These are phyloP conservation scores for Lagopus leucura DNA, from an alignment of 2,113 vertebrate genomes.

Conservation along the genomic window DNA sequence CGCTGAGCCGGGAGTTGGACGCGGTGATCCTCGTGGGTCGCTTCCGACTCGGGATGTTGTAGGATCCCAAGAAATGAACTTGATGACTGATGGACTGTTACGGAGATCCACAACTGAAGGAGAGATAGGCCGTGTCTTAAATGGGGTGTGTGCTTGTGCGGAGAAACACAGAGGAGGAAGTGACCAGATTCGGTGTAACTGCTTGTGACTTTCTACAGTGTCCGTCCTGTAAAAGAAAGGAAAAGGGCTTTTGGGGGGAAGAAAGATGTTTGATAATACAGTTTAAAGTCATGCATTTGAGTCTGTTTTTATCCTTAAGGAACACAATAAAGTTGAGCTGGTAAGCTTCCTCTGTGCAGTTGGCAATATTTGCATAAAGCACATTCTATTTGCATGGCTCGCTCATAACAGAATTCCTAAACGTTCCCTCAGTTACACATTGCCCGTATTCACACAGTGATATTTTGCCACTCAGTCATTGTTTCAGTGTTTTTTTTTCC, in stretches of 20 bases:
- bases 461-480: constrained; percentile 26
- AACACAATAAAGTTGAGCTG: constrained; percentile 34
- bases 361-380: not conserved
- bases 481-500: constrained; percentile 17
- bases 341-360: not conserved
- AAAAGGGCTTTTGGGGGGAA: not conserved
- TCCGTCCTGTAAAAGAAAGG: not conserved
- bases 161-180: constrained; percentile 32
- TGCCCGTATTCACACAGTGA: not conserved
- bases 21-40: too few relatives aligned
- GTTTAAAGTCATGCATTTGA: constrained; percentile 33
- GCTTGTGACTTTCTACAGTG: not conserved
- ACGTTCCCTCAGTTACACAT: not conserved
- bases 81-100: not conserved
- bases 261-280: not conserved
- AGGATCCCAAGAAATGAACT: not conserved
- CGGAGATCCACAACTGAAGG: not conserved
- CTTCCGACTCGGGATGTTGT: too few relatives aligned
- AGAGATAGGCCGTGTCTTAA: not conserved
- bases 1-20: too few relatives aligned
- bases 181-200: not conserved
- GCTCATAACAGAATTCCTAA: not conserved
- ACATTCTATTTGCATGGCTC: not conserved
- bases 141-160: not conserved
- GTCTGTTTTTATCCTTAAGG: constrained; percentile 24